Evolutionary conservation across 1,140 invertebrate genomes (phyloP).

Genomic region (Aporrectodea caliginosa): DNA sequence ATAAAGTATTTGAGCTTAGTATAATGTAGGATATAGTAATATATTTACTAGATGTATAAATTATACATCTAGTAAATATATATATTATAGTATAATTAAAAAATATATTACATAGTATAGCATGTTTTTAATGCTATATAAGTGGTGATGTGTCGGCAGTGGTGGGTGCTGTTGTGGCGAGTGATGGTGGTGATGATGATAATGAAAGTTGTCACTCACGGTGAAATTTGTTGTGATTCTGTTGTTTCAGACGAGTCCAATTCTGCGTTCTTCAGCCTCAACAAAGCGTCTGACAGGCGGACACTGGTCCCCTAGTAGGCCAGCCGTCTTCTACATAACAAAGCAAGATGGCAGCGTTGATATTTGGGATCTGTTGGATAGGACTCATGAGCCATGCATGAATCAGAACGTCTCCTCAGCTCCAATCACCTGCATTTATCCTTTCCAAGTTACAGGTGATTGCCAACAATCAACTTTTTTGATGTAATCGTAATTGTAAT

Average conservation of each 20-base stretch:
- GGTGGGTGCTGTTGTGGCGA: too few relatives aligned
- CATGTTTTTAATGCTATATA: too few relatives aligned
- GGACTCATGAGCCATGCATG: slow-evolving; percentile 55
- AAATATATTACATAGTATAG: too few relatives aligned
- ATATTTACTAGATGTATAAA: too few relatives aligned
- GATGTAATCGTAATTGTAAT: background rate
- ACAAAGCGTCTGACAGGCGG: slow-evolving; percentile 43
- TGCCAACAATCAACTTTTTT: slow-evolving; percentile 20
- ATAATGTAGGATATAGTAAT: too few relatives aligned
- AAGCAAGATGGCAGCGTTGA: slow-evolving; percentile 57
- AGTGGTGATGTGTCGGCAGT: too few relatives aligned
- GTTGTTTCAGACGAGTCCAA: slow-evolving; percentile 49
- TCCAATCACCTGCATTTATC: slow-evolving; percentile 48
- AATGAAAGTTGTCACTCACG: too few relatives aligned
- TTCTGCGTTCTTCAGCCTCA: slow-evolving; percentile 44
- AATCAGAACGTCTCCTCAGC: slow-evolving; percentile 52
- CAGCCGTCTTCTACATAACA: slow-evolving; percentile 57
- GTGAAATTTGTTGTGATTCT: too few relatives aligned
- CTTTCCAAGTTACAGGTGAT: slow-evolving; percentile 48
- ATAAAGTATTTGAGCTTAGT: too few relatives aligned
- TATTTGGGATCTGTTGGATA: slow-evolving; percentile 58
- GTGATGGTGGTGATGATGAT: too few relatives aligned
- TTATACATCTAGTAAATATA: too few relatives aligned
- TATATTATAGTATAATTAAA: too few relatives aligned
- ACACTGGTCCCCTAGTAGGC: slow-evolving; percentile 56